Base-by-base conservation (phyloP, 2,113 vertebrate genomes). In the Cottus gobio region DNA sequence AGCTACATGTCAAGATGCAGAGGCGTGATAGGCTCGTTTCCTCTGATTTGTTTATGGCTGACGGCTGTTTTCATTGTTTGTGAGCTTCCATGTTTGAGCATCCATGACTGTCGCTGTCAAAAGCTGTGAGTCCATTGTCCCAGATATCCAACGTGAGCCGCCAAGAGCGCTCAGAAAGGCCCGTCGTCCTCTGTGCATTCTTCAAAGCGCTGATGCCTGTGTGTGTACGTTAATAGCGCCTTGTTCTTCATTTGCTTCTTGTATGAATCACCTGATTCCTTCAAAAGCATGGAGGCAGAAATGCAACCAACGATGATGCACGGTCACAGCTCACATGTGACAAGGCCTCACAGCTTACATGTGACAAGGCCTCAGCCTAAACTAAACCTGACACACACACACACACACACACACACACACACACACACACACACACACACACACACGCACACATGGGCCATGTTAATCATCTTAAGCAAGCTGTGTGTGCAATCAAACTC, bases 401-500 rank as follows among this genome's bases (percentile, higher is more conserved):
- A 68, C 65, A 54, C 50, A 63, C 64, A 68, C 65, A 54, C 50
- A 63, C 64, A 68, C 64, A 46, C 50, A 62, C 50, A 73, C 65
- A 67, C 54, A 28, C 54, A 56, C 24, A 63, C 64, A 71, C 68
- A 63, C 50, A 70, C 64, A 67, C 48, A 50, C 48, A 50, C 18
- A 46, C 44, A 48, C 46, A 20, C 44, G 7, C 46, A 22, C 46
- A 22, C 48, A 10, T 28, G 22, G 60, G 54, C 34, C 39, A 46
- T 54, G 57, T 48, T 71, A 70, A 85, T 83, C 52, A 72, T 68
- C 48, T 52, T 10, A 48, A 84, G 69, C 74, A 71, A 71, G 66
- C 70, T 68, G 70, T 87, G 75, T 74, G 34, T 26, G 52, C 76
- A 78, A 77, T 91, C 83, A 71, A 24, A 73, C 76, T 73, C 60